phyloP scores from a whole-genome alignment of 2,888 invertebrate genomes.

The Rhodophaea formosa region DNA sequence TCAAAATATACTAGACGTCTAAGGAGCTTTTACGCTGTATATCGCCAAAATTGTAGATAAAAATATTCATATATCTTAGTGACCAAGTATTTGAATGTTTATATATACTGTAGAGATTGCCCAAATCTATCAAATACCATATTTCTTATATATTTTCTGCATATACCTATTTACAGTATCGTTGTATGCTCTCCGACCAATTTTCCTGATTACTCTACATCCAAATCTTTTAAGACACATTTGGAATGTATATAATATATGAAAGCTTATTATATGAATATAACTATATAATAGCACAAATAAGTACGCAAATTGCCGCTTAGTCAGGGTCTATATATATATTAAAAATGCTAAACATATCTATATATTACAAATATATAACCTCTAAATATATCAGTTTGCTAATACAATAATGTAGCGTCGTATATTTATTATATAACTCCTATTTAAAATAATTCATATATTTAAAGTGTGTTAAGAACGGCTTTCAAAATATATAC shows the following conservation, averaged over 20 bases:
- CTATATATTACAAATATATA: slow-evolving; percentile 26
- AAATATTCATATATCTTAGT: slow-evolving; percentile 18
- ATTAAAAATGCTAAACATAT: slow-evolving; percentile 32
- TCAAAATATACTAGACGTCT: slow-evolving; percentile 27
- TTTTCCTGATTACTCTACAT: slow-evolving; percentile 26
- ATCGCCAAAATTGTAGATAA: slow-evolving; percentile 21
- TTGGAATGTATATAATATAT: neutral
- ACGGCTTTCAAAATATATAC: slow-evolving; percentile 19
- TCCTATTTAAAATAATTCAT: neutral
- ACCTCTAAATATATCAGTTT: neutral
- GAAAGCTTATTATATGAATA: slow-evolving; percentile 12
- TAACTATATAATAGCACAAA: neutral
- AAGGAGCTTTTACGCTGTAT: slow-evolving; percentile 28
- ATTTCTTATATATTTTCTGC: slow-evolving; percentile 38
- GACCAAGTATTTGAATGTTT: slow-evolving; percentile 30
- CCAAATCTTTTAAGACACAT: neutral
- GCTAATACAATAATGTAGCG: neutral
- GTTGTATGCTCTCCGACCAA: slow-evolving; percentile 35
- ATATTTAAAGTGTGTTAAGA: neutral
- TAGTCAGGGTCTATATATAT: slow-evolving; percentile 52
- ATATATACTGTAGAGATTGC: slow-evolving; percentile 55
- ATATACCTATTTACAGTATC: slow-evolving; percentile 32
- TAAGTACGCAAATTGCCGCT: slow-evolving; percentile 33
- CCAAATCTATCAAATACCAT: slow-evolving; percentile 45
- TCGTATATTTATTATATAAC: neutral